Percentiles rank a stretch among this genome's conserved stretches.
These are phyloP conservation scores for Myotis findleyi DNA, from an alignment of 2,797 vertebrate genomes.

Conservation along the genomic window DNA sequence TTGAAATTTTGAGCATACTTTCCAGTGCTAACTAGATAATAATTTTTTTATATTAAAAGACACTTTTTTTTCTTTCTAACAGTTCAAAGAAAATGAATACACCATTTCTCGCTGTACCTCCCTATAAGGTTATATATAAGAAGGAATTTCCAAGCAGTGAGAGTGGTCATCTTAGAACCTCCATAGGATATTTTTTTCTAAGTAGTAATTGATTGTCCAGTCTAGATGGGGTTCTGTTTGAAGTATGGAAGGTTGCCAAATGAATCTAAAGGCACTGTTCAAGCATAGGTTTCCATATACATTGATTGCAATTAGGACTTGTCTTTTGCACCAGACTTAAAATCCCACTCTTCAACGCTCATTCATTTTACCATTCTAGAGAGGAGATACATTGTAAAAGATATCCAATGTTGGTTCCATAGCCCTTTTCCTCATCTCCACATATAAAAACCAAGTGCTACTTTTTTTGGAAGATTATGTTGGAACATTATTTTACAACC, in stretches of 20 bases:
- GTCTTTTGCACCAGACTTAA: background rate
- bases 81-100: background rate
- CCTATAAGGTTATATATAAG: constrained; percentile 23
- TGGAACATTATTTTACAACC: constrained; percentile 28
- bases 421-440: constrained; percentile 7
- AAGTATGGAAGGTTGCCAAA: background rate
- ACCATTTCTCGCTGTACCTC: background rate
- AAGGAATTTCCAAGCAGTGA: constrained; percentile 30
- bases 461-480: background rate
- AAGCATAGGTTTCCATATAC: background rate
- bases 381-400: background rate
- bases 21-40: background rate
- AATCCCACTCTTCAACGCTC: background rate
- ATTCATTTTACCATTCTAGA: constrained; percentile 51
- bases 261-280: constrained; percentile 19
- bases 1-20: background rate
- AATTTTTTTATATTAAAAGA: constrained; percentile 34
- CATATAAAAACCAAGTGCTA: constrained; percentile 30
- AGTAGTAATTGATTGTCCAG: background rate
- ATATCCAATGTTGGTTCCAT: background rate
- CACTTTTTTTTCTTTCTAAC: background rate
- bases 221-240: background rate
- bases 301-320: background rate
- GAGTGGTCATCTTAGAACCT: constrained; percentile 20
- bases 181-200: background rate